phyloP scores from a whole-genome alignment of 2,888 invertebrate species.

The Athalia circularis region DNA sequence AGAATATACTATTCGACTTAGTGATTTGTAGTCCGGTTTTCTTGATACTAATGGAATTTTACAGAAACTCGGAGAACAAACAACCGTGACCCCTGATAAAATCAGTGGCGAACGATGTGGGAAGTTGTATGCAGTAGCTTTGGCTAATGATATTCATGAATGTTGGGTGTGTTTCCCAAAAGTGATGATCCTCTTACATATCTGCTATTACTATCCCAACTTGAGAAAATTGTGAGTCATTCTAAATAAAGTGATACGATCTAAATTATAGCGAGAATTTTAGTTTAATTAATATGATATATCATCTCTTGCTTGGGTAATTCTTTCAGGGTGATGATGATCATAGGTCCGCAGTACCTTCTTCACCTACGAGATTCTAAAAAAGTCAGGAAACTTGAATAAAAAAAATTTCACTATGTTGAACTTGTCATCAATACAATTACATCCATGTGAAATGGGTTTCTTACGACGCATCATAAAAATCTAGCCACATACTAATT shows the following conservation, averaged over 20 bases:
- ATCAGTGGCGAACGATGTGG: conserved; percentile 78
- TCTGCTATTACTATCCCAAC: conserved; percentile 63
- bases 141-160: conserved; percentile 79
- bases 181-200: conserved; percentile 61
- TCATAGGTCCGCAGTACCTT: conserved; percentile 58
- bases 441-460: neutral
- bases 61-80: conserved; percentile 71
- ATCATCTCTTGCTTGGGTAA: neutral
- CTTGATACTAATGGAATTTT: conserved; percentile 49
- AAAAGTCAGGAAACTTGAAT: conserved; percentile 50
- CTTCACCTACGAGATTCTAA: conserved; percentile 63
- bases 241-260: conserved; percentile 10
- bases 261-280: neutral
- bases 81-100: conserved; percentile 74
- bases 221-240: conserved; percentile 58
- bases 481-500: too few species aligned
- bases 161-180: conserved; percentile 80
- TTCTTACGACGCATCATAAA: neutral
- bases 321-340: conserved; percentile 54
- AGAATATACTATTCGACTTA: neutral
- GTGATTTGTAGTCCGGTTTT: conserved; percentile 20
- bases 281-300: neutral
- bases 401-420: conserved; percentile 3
- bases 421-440: neutral
- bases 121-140: conserved; percentile 77